Evolutionary conservation across 1,140 invertebrate species (phyloP), one percentile per base, ranked within the genome.

Genomic region (Heliothis subflexa): DNA sequence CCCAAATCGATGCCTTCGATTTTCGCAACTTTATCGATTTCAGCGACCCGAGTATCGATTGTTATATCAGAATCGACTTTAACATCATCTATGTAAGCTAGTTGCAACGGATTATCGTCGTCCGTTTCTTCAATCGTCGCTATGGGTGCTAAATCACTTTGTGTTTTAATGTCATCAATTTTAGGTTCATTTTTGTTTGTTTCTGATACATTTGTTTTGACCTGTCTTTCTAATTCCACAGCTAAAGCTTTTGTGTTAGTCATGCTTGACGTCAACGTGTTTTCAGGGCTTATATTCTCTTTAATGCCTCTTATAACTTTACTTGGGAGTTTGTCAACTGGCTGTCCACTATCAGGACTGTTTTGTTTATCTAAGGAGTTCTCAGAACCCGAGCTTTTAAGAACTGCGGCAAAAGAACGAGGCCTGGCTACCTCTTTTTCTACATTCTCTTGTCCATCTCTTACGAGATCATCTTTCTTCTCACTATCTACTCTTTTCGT

Each of bases 221-320:
- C 75, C 78, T 91, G 88, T 72, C 81, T 86, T 18, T 93, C 93
- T 25, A 94, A 57, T 72, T 95, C 94, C 40, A 88, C 81, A 5
- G 89, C 92, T 25, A 95, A 61, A 0, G 92, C 86, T 83, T 90
- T 89, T 0, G 90, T 93, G 25, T 91, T 93, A 5, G 87, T 90
- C 88, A 93, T 94, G 59, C 88, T 93, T 0, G 93, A 91, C 0
- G 92, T 94, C 14, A 95, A 79, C 7, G 94, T 95, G 55, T 95
- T 95, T 78, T 95, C 94, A 0, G 94, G 94, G 66, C 94, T 95
- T 1, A 95, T 93, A 73, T 95, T 95, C 74, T 95, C 94, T 85
- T 95, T 95, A 21, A 95, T 95, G 1, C 92, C 90, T 76, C 91
- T 74, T 13, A 95, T 94, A 5, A 95, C 88, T 83, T 94, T 95